A percentile compares a stretch with the other conserved stretches of the same genome.
These are phyloP conservation scores for Apostichopus japonicus DNA, from an alignment of 35 echinoderm and acorn worm species.

Conservation along the genomic window DNA sequence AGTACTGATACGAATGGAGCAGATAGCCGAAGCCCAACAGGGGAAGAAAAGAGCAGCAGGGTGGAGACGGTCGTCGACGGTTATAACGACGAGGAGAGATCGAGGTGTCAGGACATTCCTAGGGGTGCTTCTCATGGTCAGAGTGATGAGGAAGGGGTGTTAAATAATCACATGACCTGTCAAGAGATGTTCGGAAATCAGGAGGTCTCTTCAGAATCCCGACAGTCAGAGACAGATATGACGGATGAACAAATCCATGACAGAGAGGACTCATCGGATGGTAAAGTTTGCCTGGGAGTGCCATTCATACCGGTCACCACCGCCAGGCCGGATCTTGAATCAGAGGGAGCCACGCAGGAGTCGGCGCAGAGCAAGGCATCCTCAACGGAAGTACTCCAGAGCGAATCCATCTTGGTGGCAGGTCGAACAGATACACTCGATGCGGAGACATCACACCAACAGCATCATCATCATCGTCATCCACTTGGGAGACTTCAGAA, in stretches of 20 bases:
- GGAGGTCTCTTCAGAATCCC: not conserved
- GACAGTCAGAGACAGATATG: not conserved
- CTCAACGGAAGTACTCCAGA: not conserved
- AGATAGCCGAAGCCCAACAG: not conserved
- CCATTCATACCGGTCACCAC: not conserved
- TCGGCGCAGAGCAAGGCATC: not conserved
- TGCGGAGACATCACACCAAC: not conserved
- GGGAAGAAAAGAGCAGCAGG: not conserved
- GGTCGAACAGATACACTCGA: not conserved
- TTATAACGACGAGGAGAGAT: not conserved
- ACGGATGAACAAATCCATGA: not conserved
- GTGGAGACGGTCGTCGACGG: not conserved
- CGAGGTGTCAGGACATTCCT: not conserved
- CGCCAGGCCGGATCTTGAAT: not conserved
- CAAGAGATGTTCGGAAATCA: not conserved
- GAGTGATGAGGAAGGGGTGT: not conserved
- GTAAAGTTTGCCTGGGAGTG: not conserved
- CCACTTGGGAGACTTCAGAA: not conserved
- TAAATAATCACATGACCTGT: not conserved
- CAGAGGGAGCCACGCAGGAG: not conserved
- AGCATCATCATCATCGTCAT: not conserved
- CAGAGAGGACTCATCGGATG: not conserved
- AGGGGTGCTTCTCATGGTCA: not conserved
- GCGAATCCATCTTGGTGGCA: not conserved
- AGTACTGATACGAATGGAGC: not conserved